phyloP scores from a whole-genome alignment of 1,140 invertebrate species.

The Pteromalus puparum region DNA sequence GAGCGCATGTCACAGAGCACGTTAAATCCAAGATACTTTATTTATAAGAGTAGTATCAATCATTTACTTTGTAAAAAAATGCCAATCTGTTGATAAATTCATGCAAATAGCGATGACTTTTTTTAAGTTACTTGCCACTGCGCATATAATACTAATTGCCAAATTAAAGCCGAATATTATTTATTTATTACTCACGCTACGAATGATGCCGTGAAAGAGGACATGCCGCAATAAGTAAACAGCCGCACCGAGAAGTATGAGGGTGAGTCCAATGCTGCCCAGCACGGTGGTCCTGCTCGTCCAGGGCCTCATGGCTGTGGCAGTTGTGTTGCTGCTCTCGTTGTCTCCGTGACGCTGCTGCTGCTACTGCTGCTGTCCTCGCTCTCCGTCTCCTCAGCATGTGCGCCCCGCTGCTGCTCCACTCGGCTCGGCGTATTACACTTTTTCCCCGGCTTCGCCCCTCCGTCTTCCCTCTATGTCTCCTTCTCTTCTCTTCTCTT shows the following conservation, averaged over 20 bases:
- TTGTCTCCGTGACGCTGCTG: conserved; percentile 1
- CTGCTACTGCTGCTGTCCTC: conserved; percentile 41
- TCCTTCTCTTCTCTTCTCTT: conserved; percentile 6
- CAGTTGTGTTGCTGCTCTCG: conserved; percentile 25
- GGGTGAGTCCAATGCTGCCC: conserved; percentile 63
- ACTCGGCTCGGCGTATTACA: conserved; percentile 3
- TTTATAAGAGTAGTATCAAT: too few species aligned
- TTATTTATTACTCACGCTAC: conserved; percentile 57
- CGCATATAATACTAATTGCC: too few species aligned
- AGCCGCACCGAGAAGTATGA: conserved; percentile 68
- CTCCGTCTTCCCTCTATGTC: not conserved
- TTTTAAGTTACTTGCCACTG: too few species aligned
- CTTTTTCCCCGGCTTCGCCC: not conserved
- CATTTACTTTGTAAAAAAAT: too few species aligned
- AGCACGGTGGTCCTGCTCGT: conserved; percentile 64
- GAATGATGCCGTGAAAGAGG: conserved; percentile 63
- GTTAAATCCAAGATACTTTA: too few species aligned
- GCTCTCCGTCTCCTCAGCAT: conserved; percentile 44
- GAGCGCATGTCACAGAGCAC: too few species aligned
- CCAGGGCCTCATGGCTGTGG: conserved; percentile 68
- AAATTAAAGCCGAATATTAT: too few species aligned
- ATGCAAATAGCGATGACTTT: too few species aligned
- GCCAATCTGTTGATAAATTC: too few species aligned
- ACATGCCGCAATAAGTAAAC: conserved; percentile 60
- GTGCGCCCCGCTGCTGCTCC: conserved; percentile 16